Percentiles rank a stretch among this genome's conserved stretches.
These are phyloP conservation scores for Kryptopterus vitreolus DNA, from an alignment of 2,797 vertebrate genomes.

Conservation along the genomic window DNA sequence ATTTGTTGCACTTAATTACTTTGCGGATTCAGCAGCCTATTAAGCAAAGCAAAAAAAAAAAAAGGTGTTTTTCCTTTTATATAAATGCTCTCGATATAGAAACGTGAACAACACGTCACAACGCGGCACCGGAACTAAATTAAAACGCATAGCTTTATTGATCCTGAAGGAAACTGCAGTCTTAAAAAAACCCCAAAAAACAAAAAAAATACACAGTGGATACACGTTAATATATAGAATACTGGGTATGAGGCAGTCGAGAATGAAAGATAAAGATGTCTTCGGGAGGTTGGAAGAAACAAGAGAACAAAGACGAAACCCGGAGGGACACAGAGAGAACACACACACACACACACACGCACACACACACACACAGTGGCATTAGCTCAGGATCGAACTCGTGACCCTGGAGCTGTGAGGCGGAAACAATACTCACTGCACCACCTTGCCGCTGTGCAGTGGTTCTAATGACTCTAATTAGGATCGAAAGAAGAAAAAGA, in stretches of 20 bases:
- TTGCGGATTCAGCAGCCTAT: neutral
- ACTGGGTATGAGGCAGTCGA: neutral
- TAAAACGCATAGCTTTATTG: constrained; percentile 6
- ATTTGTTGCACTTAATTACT: neutral
- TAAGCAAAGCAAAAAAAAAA: neutral
- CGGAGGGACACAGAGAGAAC: neutral
- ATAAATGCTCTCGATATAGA: neutral
- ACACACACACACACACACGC: neutral
- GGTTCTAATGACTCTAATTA: constrained; percentile 12
- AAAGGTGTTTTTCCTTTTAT: neutral
- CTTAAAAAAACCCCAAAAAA: neutral
- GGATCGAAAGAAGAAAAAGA: constrained; percentile 1
- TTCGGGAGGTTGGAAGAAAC: neutral
- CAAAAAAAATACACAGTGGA: neutral
- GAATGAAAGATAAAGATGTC: neutral
- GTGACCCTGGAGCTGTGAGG: constrained; percentile 5
- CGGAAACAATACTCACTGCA: neutral
- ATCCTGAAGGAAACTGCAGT: neutral
- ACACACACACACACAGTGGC: neutral
- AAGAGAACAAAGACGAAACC: neutral
- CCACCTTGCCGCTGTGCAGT: constrained; percentile 1
- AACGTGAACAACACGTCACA: neutral
- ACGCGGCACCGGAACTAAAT: neutral
- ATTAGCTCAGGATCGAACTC: neutral
- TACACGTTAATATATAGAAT: neutral